Conservation (phyloP, 2,888 invertebrate species). For the Drosophila conformis region DNA sequence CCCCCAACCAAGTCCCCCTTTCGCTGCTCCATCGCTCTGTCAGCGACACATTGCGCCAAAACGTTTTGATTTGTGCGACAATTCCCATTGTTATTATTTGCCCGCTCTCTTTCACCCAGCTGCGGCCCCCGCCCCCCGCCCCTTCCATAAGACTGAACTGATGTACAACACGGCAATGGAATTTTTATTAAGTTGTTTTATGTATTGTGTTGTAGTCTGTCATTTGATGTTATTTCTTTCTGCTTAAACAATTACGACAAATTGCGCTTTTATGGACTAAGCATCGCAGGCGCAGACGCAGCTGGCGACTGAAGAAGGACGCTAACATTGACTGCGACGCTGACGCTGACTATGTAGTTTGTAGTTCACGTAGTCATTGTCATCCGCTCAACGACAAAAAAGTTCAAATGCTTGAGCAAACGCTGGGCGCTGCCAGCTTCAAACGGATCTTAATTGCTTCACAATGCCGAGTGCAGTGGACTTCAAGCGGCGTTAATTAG, state of each 20-base stretch:
- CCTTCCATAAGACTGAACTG: constrained; percentile 32
- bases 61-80: constrained; percentile 58
- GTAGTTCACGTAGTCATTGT: constrained; percentile 5
- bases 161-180: constrained; percentile 77
- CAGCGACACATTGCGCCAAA: constrained; percentile 66
- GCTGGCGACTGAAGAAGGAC: constrained; percentile 14
- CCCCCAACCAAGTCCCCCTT: not conserved
- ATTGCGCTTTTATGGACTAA: constrained; percentile 80
- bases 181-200: constrained; percentile 83
- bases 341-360: constrained; percentile 36
- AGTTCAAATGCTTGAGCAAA: constrained; percentile 4
- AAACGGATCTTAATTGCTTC: constrained; percentile 67
- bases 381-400: not conserved
- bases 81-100: constrained; percentile 20
- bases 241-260: constrained; percentile 83
- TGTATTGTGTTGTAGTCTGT: constrained; percentile 64
- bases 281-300: constrained; percentile 19
- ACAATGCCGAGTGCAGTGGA: constrained; percentile 67
- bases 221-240: constrained; percentile 74
- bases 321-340: constrained; percentile 1
- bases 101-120: constrained; percentile 1
- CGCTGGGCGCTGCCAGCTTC: constrained; percentile 49
- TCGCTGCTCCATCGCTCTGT: constrained; percentile 20
- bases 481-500: constrained; percentile 67
- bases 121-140: not conserved